Evolutionary conservation across 2,113 vertebrate species (phyloP), one percentile per base, ranked within the genome.

Genomic region (Budorcas taxicolor): DNA sequence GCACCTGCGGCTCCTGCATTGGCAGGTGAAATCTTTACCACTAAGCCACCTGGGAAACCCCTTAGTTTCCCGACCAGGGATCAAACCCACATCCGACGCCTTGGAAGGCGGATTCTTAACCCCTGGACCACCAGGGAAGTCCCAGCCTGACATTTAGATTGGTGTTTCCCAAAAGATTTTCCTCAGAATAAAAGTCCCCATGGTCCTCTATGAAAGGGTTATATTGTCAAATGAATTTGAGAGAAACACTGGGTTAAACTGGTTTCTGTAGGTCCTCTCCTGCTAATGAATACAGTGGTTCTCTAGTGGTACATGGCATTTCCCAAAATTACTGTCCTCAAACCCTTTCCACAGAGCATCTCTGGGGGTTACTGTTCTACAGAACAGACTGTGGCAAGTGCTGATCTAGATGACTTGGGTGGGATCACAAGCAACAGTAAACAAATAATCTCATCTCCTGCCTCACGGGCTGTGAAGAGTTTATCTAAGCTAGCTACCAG

Each of bases 1-100:
- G 0, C 40, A 15, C 13, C 40, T 36, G 2, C 2, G 0, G n/a
- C 10, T 40, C 36, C 67, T 74, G 36, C 10, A 12, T 25, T 13
- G 67, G 67, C 67, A 74, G 67, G 36, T 12, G 3, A 23, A 43
- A 40, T 74, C 67, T 45, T 43, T 25, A 76, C 36, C 23, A 27
- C 71, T 76, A 4, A 25, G 40, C 40, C 74, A 78, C 40, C 40
- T 45, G 13, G 74, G 25, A 45, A 78, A 14, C 40, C 74, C 71
- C 71, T 76, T 76, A 14, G 36, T 76, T 78, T 78, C 40, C 40
- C 2, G 1, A 43, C 12, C 40, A 76, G 40, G 40, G 71, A 43
- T 76, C 71, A 43, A 45, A 43, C 40, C 40, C 25, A 45, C 3
- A 2, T 78, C 23, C 0, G 0, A 40, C 9, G 25, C 74, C 25